These are phyloP conservation scores for Toxotes lorentzi DNA, from an alignment of 2,797 vertebrate genomes.

Conservation along the genomic window DNA sequence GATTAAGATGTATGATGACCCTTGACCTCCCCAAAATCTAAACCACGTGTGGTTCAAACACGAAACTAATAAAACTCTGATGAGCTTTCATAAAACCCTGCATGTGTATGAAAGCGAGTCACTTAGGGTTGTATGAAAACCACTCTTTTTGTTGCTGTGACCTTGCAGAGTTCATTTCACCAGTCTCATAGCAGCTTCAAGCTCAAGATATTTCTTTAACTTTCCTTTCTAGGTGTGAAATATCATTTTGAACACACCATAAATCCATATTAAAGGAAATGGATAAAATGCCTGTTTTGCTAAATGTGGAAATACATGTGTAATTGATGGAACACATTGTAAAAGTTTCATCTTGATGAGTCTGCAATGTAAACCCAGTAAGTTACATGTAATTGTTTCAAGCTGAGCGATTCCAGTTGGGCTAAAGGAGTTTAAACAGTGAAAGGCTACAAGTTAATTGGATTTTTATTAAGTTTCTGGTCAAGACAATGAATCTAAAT, in stretches of 20 bases:
- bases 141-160: constrained; percentile 15
- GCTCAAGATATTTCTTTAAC: background rate
- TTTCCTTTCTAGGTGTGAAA: constrained; percentile 18
- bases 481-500: constrained; percentile 67
- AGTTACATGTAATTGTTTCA: constrained; percentile 40
- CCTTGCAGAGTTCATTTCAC: constrained; percentile 34
- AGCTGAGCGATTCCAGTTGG: constrained; percentile 59
- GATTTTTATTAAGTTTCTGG: constrained; percentile 69
- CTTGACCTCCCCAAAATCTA: constrained; percentile 71
- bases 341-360: constrained; percentile 35
- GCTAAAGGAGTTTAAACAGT: constrained; percentile 46
- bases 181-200: background rate
- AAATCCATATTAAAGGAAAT: constrained; percentile 21
- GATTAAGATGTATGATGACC: constrained; percentile 71
- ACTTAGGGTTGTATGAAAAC: constrained; percentile 39
- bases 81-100: constrained; percentile 43
- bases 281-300: constrained; percentile 20
- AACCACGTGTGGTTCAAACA: constrained; percentile 79
- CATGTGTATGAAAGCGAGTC: constrained; percentile 42
- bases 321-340: constrained; percentile 31
- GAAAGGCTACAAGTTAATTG: constrained; percentile 57
- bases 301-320: constrained; percentile 21
- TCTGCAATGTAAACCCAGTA: constrained; percentile 27
- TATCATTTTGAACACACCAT: constrained; percentile 45
- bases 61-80: constrained; percentile 65